Evolutionary conservation across 2,888 invertebrate species (phyloP).

Genomic region (Rhaphigaster nebulosa): DNA sequence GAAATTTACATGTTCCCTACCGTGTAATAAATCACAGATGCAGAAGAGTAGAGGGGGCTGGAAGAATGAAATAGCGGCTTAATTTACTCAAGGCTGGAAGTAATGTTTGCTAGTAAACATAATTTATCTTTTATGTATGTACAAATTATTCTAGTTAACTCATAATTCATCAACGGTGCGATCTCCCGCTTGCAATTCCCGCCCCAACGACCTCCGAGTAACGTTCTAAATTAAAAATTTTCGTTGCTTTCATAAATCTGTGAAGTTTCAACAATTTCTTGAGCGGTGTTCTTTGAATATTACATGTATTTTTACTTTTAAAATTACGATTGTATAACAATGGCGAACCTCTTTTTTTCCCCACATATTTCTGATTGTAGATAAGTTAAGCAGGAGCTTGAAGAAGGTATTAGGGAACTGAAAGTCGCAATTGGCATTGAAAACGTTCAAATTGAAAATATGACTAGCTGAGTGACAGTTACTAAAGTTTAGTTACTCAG

Average conservation of each 20-base stretch:
- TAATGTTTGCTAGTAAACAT: conserved; percentile 7
- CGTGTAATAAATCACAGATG: background rate
- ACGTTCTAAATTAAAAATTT: background rate
- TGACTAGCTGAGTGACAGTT: no score
- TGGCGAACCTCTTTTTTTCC: no score
- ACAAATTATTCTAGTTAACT: conserved; percentile 5
- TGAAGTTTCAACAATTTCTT: background rate
- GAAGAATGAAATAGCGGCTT: conserved; percentile 4
- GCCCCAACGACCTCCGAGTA: background rate
- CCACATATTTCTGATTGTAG: no score
- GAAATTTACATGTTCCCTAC: conserved; percentile 22
- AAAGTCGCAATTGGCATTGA: no score
- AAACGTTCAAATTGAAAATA: no score
- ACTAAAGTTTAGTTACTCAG: no score
- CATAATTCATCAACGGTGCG: background rate
- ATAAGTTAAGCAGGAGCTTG: no score
- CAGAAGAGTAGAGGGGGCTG: background rate
- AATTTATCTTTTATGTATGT: conserved; percentile 16
- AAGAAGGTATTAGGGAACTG: no score
- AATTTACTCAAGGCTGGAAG: conserved; percentile 19
- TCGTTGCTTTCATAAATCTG: background rate
- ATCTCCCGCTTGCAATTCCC: background rate
- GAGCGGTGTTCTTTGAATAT: background rate
- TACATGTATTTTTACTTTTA: background rate
- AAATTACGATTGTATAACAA: no score